Evolutionary conservation across 2,113 vertebrate species (phyloP).

Genomic region (Ptilorrhoa leucosticta): DNA sequence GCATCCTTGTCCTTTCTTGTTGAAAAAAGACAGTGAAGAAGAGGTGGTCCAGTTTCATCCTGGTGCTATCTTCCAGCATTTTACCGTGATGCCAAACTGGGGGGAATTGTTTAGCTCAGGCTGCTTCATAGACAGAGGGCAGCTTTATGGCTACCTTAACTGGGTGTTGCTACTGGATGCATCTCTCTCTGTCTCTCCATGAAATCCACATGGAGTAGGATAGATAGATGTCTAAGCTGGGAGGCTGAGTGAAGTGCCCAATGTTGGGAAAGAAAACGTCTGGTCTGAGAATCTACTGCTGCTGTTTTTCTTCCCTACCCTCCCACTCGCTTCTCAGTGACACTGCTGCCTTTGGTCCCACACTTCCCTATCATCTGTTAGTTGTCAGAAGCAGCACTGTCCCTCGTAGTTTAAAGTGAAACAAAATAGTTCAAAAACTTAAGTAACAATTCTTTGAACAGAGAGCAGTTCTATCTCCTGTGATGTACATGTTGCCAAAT

Average conservation of each 20-base stretch:
- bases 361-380: not conserved
- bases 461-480: not conserved
- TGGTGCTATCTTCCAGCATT: not conserved
- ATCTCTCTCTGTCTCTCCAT: not conserved
- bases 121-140: not conserved
- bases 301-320: not conserved
- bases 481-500: not conserved
- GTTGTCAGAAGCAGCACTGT: not conserved
- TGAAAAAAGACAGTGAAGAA: not conserved
- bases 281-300: not conserved
- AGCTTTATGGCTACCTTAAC: not conserved
- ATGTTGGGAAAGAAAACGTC: not conserved
- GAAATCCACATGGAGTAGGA: not conserved
- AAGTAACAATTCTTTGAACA: not conserved
- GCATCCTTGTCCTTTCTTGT: not conserved
- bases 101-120: not conserved
- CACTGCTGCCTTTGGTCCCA: not conserved
- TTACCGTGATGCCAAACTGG: not conserved
- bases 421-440: not conserved
- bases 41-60: not conserved
- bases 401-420: not conserved
- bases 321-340: fast-evolving
- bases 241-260: not conserved
- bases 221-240: not conserved
- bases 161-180: not conserved